Evolutionary conservation across 2,797 vertebrate genomes (phyloP).

Genomic region (Sarcophilus harrisii): DNA sequence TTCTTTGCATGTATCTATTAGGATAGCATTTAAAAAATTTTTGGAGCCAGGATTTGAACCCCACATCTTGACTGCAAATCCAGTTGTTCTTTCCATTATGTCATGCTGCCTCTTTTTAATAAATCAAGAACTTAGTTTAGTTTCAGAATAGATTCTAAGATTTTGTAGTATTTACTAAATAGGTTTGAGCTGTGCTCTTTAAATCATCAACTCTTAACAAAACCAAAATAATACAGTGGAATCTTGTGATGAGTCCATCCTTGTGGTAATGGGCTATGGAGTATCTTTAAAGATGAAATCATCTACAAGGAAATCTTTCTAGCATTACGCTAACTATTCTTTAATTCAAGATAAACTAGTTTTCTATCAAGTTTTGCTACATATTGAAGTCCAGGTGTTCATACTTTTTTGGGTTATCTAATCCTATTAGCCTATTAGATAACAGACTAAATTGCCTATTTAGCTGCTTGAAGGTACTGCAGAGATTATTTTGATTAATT

Average conservation of each 20-base stretch:
- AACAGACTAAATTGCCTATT: not conserved
- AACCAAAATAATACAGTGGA: not conserved
- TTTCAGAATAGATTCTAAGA: not conserved
- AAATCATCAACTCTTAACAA: not conserved
- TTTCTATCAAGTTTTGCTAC: not conserved
- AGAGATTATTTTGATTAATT: not conserved
- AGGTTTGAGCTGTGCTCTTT: not conserved
- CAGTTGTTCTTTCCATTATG: too few species aligned
- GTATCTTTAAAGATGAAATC: not conserved
- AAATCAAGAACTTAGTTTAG: not conserved
- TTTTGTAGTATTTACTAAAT: not conserved
- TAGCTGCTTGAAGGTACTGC: not conserved
- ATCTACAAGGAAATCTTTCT: not conserved
- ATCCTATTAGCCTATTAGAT: not conserved
- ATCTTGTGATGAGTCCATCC: not conserved
- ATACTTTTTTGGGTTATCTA: not conserved
- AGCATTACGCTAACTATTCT: not conserved
- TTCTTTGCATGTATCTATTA: too few species aligned
- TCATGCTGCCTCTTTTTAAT: too few species aligned
- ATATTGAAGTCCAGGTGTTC: not conserved
- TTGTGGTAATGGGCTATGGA: too few species aligned
- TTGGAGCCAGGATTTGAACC: too few species aligned
- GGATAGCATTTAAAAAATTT: too few species aligned
- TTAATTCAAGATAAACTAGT: not conserved
- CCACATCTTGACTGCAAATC: too few species aligned